Conservation (phyloP, 2,797 vertebrate species). For the Coracias cyanogaster region DNA sequence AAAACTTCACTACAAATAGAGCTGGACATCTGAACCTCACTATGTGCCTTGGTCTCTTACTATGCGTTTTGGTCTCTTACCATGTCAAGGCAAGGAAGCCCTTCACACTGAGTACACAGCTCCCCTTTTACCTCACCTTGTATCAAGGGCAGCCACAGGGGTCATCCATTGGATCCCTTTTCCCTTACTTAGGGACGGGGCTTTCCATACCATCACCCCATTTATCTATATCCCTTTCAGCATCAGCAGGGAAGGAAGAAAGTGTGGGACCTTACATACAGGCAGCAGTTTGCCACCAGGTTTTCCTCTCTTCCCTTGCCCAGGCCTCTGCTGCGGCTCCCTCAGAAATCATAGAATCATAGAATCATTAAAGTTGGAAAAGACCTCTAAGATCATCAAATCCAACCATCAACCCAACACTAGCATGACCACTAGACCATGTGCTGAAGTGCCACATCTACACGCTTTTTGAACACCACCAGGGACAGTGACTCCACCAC, state of each 20-base stretch:
- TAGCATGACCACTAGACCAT: no score
- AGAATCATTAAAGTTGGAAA: no score
- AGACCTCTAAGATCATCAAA: no score
- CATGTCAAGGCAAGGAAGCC: accelerated
- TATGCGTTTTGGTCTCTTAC: accelerated
- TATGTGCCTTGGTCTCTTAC: background rate
- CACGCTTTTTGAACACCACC: no score
- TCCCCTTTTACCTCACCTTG: background rate
- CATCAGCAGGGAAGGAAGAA: background rate
- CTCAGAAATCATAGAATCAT: background rate
- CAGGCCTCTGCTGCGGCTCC: background rate
- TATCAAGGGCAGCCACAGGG: background rate
- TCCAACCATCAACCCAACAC: no score
- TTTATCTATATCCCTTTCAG: background rate
- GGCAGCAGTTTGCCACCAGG: background rate
- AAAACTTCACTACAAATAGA: background rate
- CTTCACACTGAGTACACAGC: background rate
- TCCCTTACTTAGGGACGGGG: background rate
- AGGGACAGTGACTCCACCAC: no score
- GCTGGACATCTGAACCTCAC: background rate
- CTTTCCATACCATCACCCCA: background rate
- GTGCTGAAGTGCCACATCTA: no score
- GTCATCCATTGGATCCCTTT: background rate
- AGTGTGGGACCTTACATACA: background rate
- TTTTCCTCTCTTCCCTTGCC: background rate